Evolutionary conservation across 2,797 vertebrate genomes (phyloP), one percentile per base, ranked within the genome.

Genomic region (Cuculus canorus): DNA sequence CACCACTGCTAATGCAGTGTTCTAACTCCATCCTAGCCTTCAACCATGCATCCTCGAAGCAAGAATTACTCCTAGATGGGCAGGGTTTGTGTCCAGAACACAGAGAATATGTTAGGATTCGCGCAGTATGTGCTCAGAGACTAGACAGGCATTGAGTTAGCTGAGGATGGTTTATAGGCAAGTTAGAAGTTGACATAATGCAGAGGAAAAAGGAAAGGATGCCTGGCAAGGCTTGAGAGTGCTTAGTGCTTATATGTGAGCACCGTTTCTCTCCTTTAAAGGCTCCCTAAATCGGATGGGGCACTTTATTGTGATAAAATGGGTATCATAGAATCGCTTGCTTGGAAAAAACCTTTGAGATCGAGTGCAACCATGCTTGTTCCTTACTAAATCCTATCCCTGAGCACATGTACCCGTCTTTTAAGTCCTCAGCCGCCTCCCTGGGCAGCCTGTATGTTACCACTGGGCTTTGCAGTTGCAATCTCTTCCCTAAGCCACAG

Each of bases 171-270:
- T 77, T 70, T 7, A 15, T 6, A 17, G 18, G 25, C 5, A 6
- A 37, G 8, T 30, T 33, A 14, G 14, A 63, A 35, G 17, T 14
- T 14, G 66, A 7, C 0, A 10, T 5, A 57, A 3, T 15, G 45
- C 17, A 7, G 6, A 18, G 23, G 13, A 15, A 37, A 30, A 85
- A 43, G 10, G 8, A 10, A 10, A 11, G 12, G 19, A 6, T 10
- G 6, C 33, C 13, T 15, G 22, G 24, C 28, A 3, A 9, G 39
- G 5, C 3, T 3, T 4, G 22, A 17, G 18, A 28, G 2, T 32
- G 5, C 15, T 50, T 4, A 0, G 10, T 25, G 45, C 10, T 60
- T 16, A 4, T 1, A 0, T 2, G 0, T 0, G 43, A 52, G 69
- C 25, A 0, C 0, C 5, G 12, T 23, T 65, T 27, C 25, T 17